phyloP scores from a whole-genome alignment of 2,888 invertebrate species.

The Lottia gigantea region DNA sequence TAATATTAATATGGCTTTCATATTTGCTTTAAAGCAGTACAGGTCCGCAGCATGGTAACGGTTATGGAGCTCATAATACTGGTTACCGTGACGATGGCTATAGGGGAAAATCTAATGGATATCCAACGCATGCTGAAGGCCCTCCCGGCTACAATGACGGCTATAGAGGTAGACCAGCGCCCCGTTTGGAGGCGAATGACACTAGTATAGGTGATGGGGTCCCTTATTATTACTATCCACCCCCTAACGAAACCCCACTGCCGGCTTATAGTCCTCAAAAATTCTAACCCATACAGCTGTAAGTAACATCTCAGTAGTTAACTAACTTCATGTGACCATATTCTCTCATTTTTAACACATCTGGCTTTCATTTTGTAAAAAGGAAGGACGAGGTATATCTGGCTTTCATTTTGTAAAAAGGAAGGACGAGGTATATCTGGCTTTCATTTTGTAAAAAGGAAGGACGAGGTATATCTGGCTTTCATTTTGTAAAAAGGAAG shows the following conservation, averaged over 20 bases:
- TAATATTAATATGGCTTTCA: background rate
- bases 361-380: no score
- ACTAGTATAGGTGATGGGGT: background rate
- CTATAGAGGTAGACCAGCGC: background rate
- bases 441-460: no score
- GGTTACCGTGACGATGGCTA: constrained; percentile 8
- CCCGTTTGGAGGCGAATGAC: background rate
- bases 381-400: no score
- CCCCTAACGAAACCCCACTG: background rate
- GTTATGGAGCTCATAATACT: constrained; percentile 8
- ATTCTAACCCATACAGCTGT: no score
- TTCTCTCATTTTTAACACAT: no score
- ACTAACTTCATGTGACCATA: no score
- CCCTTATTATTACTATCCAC: background rate
- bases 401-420: no score
- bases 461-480: no score
- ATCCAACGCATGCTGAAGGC: constrained; percentile 1
- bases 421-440: no score
- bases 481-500: no score
- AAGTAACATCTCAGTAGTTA: no score
- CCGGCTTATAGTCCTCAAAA: background rate
- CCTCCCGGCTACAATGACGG: background rate
- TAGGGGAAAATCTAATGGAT: constrained; percentile 1
- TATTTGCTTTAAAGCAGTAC: constrained; percentile 2
- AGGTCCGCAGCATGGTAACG: background rate